Evolutionary conservation across 2,797 vertebrate genomes (phyloP), one percentile per base, ranked within the genome.

Genomic region (Hephaestus fuliginosus): DNA sequence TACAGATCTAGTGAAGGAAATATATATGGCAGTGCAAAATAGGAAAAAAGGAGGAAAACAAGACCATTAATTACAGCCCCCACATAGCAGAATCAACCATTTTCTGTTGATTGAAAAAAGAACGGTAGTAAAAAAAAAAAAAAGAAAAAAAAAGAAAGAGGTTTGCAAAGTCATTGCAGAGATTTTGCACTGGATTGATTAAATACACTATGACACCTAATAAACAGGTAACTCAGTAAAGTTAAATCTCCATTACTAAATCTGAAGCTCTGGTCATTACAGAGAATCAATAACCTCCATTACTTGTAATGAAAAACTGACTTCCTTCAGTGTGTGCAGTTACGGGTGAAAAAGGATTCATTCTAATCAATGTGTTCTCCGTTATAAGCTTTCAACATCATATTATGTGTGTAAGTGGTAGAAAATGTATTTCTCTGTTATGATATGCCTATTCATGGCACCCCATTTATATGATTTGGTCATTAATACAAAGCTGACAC

Each of bases 321-420:
- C 62, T 67, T 73, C 10, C 43, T 82, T 69, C 20, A 60, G 28
- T 28, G 43, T 44, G 65, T 5, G 39, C 44, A 58, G 41, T 65
- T 51, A 57, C 7, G 18, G 70, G 74, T 75, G 63, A 82, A 66
- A 84, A n/a, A 63, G 10, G 63, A 66, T 80, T 58, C 51, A 49
- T 22, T 39, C 17, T 48, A 41, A 65, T 74, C 69, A 53, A 51
- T 25, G 5, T 69, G 61, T 52, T 39, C 17, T 39, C 56, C 36
- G 46, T 18, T 52, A 71, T 20, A 36, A 84, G 63, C 43, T 36
- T 41, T 3, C 22, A 69, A 51, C 43, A 4, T 64, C 25, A 6
- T 82, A 66, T 48, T 53, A 52, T 8, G 51, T 14, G 41, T 18
- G 5, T 53, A 20, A 28, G 36, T 0, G 0, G 51, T 5, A 41